phyloP scores from a whole-genome alignment of 2,797 vertebrate genomes.

The Catostomus latipinnis region DNA sequence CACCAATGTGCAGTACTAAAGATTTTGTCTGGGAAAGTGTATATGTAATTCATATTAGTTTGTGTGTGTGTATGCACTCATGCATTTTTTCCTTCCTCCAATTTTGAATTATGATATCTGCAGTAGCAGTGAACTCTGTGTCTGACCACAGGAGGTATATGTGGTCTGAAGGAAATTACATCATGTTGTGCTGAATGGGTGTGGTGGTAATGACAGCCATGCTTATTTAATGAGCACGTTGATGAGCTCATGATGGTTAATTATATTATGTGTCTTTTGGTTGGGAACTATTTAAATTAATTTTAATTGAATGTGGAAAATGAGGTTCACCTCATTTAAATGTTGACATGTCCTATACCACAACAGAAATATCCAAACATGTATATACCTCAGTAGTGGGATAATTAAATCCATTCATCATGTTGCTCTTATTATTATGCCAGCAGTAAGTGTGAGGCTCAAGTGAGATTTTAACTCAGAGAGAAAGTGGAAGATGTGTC shows the following conservation, averaged over 20 bases:
- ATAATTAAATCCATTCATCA: slow-evolving; percentile 38
- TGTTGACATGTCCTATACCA: slow-evolving; percentile 11
- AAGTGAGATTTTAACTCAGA: slow-evolving; percentile 19
- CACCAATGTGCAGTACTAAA: too few species aligned
- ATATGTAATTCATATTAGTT: too few species aligned
- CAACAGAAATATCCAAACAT: slow-evolving; percentile 19
- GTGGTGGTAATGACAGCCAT: background rate
- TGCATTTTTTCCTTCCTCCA: too few species aligned
- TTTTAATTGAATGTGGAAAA: slow-evolving; percentile 14
- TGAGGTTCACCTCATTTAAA: slow-evolving; percentile 18
- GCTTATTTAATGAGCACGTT: slow-evolving; percentile 12
- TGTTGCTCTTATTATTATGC: slow-evolving; percentile 13
- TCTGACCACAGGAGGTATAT: slow-evolving; percentile 9
- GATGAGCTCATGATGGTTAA: slow-evolving; percentile 31
- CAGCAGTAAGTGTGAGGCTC: background rate
- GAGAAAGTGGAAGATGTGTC: slow-evolving; percentile 18
- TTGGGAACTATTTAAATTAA: slow-evolving; percentile 2
- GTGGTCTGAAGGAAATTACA: slow-evolving; percentile 31
- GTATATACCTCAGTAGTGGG: slow-evolving; percentile 22
- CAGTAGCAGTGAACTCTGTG: background rate
- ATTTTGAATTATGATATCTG: background rate
- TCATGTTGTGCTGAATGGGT: slow-evolving; percentile 14
- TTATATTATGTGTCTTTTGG: slow-evolving; percentile 27
- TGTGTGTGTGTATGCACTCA: too few species aligned
- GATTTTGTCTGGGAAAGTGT: too few species aligned